A percentile compares a stretch with the other conserved stretches of the same genome.
Evolutionary conservation across 1,140 invertebrate species (phyloP).

Genomic region (Atta colombica): DNA sequence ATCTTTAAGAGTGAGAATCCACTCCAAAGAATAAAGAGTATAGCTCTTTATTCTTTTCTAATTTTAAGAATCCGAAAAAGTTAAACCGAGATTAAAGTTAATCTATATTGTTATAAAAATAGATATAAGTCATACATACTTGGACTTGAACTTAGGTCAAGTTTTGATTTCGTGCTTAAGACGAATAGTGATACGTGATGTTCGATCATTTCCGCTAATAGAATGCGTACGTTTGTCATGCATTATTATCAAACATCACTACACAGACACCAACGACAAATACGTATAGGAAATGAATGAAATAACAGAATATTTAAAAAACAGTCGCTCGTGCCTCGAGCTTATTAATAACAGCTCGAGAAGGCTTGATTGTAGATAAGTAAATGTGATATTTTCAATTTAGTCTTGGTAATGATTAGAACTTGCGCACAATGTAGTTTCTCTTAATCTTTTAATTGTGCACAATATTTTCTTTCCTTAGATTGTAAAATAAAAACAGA

Average conservation of each 20-base stretch:
- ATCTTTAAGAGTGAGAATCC: no score
- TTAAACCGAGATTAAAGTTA: no score
- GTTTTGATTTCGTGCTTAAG: not conserved
- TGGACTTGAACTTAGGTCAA: not conserved
- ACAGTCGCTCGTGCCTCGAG: not conserved
- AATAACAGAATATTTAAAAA: not conserved
- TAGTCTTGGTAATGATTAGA: not conserved
- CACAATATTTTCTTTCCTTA: not conserved
- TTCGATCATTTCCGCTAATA: not conserved
- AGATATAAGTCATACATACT: no score
- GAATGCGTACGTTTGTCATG: not conserved
- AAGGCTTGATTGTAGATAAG: slow-evolving; percentile 18
- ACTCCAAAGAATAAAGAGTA: no score
- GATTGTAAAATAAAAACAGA: not conserved
- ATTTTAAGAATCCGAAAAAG: no score
- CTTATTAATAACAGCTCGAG: slow-evolving; percentile 4
- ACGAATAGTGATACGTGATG: not conserved
- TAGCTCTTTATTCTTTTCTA: no score
- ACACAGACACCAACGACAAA: not conserved
- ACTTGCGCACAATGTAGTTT: not conserved
- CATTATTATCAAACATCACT: not conserved
- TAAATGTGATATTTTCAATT: not conserved
- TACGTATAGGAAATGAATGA: not conserved
- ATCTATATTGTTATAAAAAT: no score
- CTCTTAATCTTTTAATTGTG: not conserved